Conservation (phyloP, 2,888 invertebrate genomes). For the Eristalinus sepulchralis region DNA sequence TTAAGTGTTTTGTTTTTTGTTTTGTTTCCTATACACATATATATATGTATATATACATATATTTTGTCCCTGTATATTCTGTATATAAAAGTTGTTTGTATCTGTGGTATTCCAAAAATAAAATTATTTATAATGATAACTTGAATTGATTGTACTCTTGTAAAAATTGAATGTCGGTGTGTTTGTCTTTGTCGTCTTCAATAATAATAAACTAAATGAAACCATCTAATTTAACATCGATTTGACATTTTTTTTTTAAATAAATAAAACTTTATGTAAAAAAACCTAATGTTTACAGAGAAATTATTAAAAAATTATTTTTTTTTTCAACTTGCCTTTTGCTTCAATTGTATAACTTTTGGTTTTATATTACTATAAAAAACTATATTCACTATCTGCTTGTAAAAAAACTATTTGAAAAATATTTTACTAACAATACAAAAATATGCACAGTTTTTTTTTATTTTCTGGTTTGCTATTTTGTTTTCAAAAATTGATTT, state of each 20-base stretch:
- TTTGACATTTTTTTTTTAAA: constrained; percentile 14
- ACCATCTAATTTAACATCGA: constrained; percentile 44
- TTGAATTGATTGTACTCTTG: constrained; percentile 63
- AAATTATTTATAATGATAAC: constrained; percentile 47
- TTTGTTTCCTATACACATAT: constrained; percentile 25
- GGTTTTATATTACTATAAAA: constrained; percentile 57
- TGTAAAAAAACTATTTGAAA: constrained; percentile 76
- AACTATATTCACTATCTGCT: constrained; percentile 60
- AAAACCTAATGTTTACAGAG: constrained; percentile 12
- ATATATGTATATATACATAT: constrained; percentile 16
- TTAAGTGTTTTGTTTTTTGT: constrained; percentile 45
- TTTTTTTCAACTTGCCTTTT: constrained; percentile 18
- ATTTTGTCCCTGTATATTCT: constrained; percentile 65
- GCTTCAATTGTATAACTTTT: constrained; percentile 43
- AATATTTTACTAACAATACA: constrained; percentile 76
- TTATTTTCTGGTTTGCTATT: constrained; percentile 24
- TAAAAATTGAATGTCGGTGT: constrained; percentile 61
- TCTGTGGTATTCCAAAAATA: constrained; percentile 12
- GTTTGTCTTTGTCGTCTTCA: constrained; percentile 9
- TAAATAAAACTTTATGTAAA: neutral
- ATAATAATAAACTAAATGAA: constrained; percentile 45
- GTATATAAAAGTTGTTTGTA: constrained; percentile 50
- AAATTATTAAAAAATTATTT: constrained; percentile 31
- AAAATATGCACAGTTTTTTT: constrained; percentile 75
- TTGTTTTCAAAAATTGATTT: constrained; percentile 7